Evolutionary conservation across 2,797 vertebrate species (phyloP).

Genomic region (Caiman crocodilus): DNA sequence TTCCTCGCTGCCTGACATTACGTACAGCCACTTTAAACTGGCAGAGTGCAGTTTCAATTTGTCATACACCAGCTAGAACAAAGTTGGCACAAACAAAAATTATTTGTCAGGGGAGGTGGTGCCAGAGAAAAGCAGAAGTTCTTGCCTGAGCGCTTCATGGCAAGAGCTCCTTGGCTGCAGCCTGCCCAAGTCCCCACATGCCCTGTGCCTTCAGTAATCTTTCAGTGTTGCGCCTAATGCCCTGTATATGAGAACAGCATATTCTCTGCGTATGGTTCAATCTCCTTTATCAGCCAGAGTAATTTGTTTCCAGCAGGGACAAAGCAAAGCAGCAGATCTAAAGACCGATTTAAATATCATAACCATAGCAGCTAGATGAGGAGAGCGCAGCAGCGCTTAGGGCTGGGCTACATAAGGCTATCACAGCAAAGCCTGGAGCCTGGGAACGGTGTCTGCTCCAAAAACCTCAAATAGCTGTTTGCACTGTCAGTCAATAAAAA

Average conservation of each 20-base stretch:
- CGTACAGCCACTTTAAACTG: rapidly evolving
- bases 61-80: neutral
- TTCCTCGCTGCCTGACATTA: neutral
- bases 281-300: neutral
- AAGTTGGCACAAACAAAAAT: neutral
- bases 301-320: neutral
- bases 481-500: slow-evolving; percentile 5
- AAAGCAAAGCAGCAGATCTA: neutral
- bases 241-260: neutral
- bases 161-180: neutral
- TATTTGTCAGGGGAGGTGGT: neutral
- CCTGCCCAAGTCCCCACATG: neutral
- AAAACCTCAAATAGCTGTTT: neutral
- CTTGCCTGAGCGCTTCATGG: neutral
- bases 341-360: neutral
- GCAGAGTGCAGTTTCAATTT: neutral
- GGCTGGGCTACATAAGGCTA: neutral
- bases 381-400: neutral
- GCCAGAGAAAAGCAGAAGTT: neutral
- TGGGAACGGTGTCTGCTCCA: neutral
- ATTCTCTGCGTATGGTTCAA: neutral
- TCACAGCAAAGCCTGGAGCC: neutral
- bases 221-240: neutral
- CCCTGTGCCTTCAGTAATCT: neutral
- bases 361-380: neutral